Evolutionary conservation across 2,888 invertebrate genomes (phyloP), one percentile per base, ranked within the genome.

Genomic region (Teleogryllus oceanicus): DNA sequence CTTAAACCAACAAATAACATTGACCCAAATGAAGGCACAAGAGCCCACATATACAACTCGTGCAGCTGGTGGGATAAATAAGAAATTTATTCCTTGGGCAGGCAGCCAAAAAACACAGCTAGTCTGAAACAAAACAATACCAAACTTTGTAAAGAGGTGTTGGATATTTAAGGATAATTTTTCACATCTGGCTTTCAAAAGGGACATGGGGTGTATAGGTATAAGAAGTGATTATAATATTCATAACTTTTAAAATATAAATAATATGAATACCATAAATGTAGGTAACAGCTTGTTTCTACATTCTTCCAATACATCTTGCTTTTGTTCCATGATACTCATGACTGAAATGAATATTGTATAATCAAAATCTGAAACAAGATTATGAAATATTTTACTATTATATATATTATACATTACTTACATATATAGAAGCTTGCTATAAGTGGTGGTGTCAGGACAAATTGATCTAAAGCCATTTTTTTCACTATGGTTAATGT

Each of bases 71-170:
- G 95, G 92, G 78, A 96, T 86, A 79, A 94, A 86, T 76, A 90
- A 86, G 87, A 96, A 96, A 87, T 96, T 96, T 50, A 95, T 85
- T 0, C 92, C 90, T 87, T 95, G 95, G 1, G 91, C 92, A 0
- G 96, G 96, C 74, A 96, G 86, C 96, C 96, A 96, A 86, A 95
- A 96, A 79, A 91, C 87, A 84, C 95, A 95, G 83, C 94, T 95
- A 1, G 92, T 92, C 86, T 91, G 83, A 12, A 83, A 83, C 79
- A 80, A 78, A 78, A 62, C 3, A 62, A 4, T 62, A 62, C 8
- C 37, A 37, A 37, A 37, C 37, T 37, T 8, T 37, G 8, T 37
- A 37, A 37, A 37, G 0, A 37, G 37, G 8, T 37, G 37, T 37
- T 37, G 10, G 37, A 37, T 37, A 37, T 8, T 8, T 37, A 37